A percentile compares a stretch with the other conserved stretches of the same genome.
Evolutionary conservation across 2,888 invertebrate species (phyloP).

Genomic region (Macroteleia sp.): DNA sequence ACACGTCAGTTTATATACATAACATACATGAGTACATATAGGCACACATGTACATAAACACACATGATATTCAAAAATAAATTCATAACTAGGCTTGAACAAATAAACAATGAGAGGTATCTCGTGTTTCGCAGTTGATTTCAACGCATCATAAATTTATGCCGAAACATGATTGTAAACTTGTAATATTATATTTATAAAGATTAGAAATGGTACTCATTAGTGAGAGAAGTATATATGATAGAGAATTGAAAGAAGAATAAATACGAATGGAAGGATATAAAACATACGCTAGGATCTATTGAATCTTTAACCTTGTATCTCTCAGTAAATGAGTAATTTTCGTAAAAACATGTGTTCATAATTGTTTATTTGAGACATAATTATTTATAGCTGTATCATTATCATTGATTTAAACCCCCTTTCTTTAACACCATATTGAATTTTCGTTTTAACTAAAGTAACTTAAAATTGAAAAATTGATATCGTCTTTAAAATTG

Average conservation of each 20-base stretch:
- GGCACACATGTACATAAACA: constrained; percentile 53
- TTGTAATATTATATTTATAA: constrained; percentile 61
- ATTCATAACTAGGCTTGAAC: constrained; percentile 54
- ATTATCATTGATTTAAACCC: too few species aligned
- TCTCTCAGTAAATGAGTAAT: constrained; percentile 42
- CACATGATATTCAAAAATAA: constrained; percentile 45
- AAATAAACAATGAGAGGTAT: constrained; percentile 40
- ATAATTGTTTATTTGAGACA: too few species aligned
- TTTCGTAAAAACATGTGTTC: constrained; percentile 23
- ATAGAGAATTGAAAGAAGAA: constrained; percentile 53
- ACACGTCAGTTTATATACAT: constrained; percentile 15
- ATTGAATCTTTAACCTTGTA: constrained; percentile 50
- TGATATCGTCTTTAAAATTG: too few species aligned
- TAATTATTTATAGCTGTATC: too few species aligned
- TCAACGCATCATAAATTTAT: constrained; percentile 53
- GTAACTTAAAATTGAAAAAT: too few species aligned
- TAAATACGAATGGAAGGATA: constrained; percentile 58
- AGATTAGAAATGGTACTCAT: constrained; percentile 40
- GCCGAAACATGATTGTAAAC: constrained; percentile 59
- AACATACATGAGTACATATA: constrained; percentile 21
- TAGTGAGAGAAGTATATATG: constrained; percentile 54
- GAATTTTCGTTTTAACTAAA: too few species aligned
- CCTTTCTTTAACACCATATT: too few species aligned
- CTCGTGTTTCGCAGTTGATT: constrained; percentile 56
- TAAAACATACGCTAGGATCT: constrained; percentile 24